Base-by-base conservation (phyloP, 2,888 invertebrate genomes). In the Microctonus aethiopoides region DNA sequence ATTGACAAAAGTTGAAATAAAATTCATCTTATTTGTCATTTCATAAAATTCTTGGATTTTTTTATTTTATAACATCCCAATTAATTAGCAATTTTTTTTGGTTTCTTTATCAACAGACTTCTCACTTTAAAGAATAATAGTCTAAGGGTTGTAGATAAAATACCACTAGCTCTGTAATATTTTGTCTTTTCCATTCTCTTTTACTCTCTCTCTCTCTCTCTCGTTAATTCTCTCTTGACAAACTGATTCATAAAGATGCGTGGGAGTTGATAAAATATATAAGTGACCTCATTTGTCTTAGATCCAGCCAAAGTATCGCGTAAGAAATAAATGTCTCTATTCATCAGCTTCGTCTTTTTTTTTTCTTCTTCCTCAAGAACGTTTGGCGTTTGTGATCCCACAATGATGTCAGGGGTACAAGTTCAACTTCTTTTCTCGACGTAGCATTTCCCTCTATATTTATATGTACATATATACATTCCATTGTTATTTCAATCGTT, bases 191-290 rank as follows among this genome's bases (percentile, higher is more conserved):
- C 10, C 36, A 36, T 54, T 54, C 22, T 41, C 59, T 39, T 64
- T 62, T 39, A 71, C 59, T 65, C 66, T 36, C 36, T 4, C 36
- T 36, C 36, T 39, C 39, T 13, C 39, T 39, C n/a, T 71, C 62
- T 71, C 63, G 39, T 68, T 39, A 61, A 29, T 61, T n/a, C n/a
- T 36, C 52, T 63, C 62, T 34, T 52, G 62, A 46, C 56, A 64
- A 68, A 62, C 70, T 70, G 69, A 77, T 76, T 75, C 73, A 73
- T 68, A 72, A 75, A 70, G 77, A 75, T 76, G 74, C 75, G 76
- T 76, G 73, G 76, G 77, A 74, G 72, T 74, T 74, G 68, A 70
- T 71, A 72, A 74, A 72, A n/a, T n/a, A 71, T 68, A 67, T 67
- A 66, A 70, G 60, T 59, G 64, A 67, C 65, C 68, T 66, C 66